Conservation (phyloP, 2,888 invertebrate species). For the Diaphora mendica region DNA sequence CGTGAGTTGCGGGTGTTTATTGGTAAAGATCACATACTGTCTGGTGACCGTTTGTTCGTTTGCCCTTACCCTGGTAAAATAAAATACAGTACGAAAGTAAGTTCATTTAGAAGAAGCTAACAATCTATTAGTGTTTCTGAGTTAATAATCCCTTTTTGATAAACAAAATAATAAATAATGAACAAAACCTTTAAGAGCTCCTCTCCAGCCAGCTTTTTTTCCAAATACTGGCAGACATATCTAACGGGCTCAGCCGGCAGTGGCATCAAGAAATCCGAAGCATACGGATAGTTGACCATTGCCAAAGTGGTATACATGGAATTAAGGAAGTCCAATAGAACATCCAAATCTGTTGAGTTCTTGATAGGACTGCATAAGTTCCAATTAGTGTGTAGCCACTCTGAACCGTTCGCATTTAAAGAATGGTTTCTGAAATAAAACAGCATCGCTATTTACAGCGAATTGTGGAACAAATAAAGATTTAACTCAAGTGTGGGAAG, state of each 20-base stretch:
- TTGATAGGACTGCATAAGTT: constrained; percentile 91
- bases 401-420: constrained; percentile 88
- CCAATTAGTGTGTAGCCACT: constrained; percentile 90
- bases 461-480: neutral
- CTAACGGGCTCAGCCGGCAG: constrained; percentile 95
- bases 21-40: neutral
- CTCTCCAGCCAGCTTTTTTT: constrained; percentile 76
- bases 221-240: constrained; percentile 86
- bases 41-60: neutral
- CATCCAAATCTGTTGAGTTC: constrained; percentile 69
- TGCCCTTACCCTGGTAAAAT: neutral
- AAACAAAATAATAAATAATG: neutral
- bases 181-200: constrained; percentile 80
- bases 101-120: neutral
- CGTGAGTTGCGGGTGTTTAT: neutral
- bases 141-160: too few species aligned
- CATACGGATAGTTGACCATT: constrained; percentile 98
- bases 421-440: constrained; percentile 76
- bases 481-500: neutral
- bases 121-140: neutral
- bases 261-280: constrained; percentile 92
- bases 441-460: neutral
- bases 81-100: neutral
- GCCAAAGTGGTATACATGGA: constrained; percentile 93
- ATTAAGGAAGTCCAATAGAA: constrained; percentile 89